Evolutionary conservation across 1,140 invertebrate genomes (phyloP), one percentile per base, ranked within the genome.

Genomic region (Pogonomyrmex californicus): DNA sequence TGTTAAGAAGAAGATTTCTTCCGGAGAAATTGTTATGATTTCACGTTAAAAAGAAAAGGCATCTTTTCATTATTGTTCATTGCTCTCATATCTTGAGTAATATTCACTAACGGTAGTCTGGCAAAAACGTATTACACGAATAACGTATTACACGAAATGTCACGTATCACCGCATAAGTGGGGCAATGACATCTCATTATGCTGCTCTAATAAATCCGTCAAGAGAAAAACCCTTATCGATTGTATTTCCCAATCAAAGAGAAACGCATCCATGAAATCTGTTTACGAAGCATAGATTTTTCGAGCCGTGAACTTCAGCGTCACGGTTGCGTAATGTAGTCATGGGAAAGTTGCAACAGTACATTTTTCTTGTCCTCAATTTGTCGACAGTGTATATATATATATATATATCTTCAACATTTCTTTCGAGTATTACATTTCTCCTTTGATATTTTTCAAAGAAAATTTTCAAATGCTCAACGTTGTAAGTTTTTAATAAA

Each of bases 291-390:
- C 5, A 38, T n/a, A 41, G 6, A 51, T 38, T n/a, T 36, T 10
- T 56, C 7, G 56, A 62, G 0, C 71, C 85, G 51, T 90, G 66
- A 89, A 90, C 66, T 79, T 89, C 66, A 51, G 75, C 65, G 73
- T 89, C 54, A 70, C n/a, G 30, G 23, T 77, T 82, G 36, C 41
- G 36, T 47, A 82, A 86, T 10, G 12, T 10, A 33, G 38, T 38
- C 12, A 41, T 6, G 54, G 14, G 51, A 44, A 7, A 79, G 44
- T 30, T 41, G 4, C 33, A 56, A 10, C 1, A 76, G 1, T 47
- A 1, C 3, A 1, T 14, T 30, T 23, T 38, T 38, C 54, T n/a
- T n/a, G 38, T 12, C 1, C 68, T 51, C 6, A 77, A 47, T 60
- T 6, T 6, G 30, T 58, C 2, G 6, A 30, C 23, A 23, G 23